phyloP scores from a whole-genome alignment of 2,888 invertebrate species.

The Sipunculus nudus region DNA sequence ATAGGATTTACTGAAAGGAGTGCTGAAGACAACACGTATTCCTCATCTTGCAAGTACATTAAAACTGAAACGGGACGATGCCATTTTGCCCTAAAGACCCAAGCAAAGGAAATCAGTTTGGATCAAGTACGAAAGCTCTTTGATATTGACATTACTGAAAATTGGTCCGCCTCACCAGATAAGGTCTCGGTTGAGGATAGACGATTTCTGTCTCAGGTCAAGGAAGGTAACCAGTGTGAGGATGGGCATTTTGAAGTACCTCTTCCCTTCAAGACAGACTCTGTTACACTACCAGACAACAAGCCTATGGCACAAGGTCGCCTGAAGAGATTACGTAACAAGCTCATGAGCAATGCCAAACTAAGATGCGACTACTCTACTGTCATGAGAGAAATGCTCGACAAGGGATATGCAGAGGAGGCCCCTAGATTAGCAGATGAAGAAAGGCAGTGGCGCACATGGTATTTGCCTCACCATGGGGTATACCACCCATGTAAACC shows the following conservation, averaged over 20 bases:
- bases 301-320: conserved; percentile 1
- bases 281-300: conserved; percentile 15
- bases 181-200: too few species aligned
- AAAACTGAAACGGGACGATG: too few species aligned
- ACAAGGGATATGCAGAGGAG: conserved; percentile 14
- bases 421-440: neutral
- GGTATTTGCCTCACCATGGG: conserved; percentile 21
- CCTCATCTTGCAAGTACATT: too few species aligned
- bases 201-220: too few species aligned
- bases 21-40: too few species aligned
- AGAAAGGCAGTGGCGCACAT: neutral
- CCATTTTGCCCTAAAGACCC: too few species aligned
- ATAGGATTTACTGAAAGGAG: too few species aligned
- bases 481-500: conserved; percentile 22
- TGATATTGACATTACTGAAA: too few species aligned
- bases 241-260: conserved; percentile 21
- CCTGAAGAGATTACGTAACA: conserved; percentile 1
- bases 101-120: too few species aligned
- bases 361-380: conserved; percentile 3
- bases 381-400: conserved; percentile 13
- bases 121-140: too few species aligned
- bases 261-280: conserved; percentile 13
- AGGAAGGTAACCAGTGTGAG: too few species aligned
- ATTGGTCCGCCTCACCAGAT: too few species aligned
- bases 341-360: neutral